Evolutionary conservation across 2,113 vertebrate species (phyloP), one percentile per base, ranked within the genome.

Genomic region (Gorsachius goisagi): DNA sequence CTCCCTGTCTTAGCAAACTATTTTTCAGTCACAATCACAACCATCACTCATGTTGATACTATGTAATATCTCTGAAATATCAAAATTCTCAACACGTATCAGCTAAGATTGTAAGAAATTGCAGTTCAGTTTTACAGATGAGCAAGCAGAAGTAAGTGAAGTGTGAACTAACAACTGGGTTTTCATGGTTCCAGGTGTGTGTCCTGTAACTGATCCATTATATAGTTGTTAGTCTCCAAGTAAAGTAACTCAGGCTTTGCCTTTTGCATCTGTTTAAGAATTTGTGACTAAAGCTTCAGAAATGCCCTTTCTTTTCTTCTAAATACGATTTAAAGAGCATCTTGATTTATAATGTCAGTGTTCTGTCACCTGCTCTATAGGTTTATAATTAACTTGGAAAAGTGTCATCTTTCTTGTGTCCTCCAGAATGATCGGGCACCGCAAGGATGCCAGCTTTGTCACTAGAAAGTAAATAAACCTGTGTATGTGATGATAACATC

Each of bases 111-210:
- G 58, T 58, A 76, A 63, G 62, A 77, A 90, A 58, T 66, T 26
- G 17, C 45, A 69, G 26, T 52, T 77, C 21, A 8, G 2, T 47
- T 85, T 86, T 86, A 64, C 18, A 44, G 28, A n/a, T 41, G 28
- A 68, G 28, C 27, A 27, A 71, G 56, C 58, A 32, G 56, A 88
- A 20, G 33, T 32, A 37, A 22, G 56, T 27, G 47, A 82, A 41
- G 9, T 23, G 50, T 52, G 47, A 72, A 8, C 16, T 75, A 28
- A 58, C 15, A 35, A 0, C 7, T 0, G 0, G 49, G 2, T 35
- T 18, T 60, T 73, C 3, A 15, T 56, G 53, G 11, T 60, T 64
- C 68, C 53, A 66, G 63, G 30, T 68, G 23, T 26, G 32, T 62
- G 33, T 66, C 45, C 50, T 84, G 21, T 35, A 30, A 11, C 9